phyloP scores from a whole-genome alignment of 2,888 invertebrate species.

The Ariolimax columbianus region DNA sequence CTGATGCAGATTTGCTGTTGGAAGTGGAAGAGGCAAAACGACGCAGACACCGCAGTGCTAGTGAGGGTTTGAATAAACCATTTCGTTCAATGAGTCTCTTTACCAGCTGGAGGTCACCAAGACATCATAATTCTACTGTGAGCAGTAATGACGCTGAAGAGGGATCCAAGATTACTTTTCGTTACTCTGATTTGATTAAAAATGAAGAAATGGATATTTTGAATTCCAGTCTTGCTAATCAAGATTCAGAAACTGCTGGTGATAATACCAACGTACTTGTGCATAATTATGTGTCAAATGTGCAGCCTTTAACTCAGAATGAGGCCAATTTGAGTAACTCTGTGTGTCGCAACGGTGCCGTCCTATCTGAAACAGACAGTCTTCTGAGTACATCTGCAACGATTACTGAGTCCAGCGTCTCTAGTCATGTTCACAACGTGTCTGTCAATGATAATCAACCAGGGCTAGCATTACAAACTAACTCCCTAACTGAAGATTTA shows the following conservation, averaged over 20 bases:
- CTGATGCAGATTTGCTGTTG: conserved; percentile 55
- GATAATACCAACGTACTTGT: background rate
- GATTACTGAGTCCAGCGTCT: conserved; percentile 24
- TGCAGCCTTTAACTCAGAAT: background rate
- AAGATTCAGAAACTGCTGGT: conserved; percentile 4
- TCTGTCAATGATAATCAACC: background rate
- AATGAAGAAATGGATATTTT: conserved; percentile 43
- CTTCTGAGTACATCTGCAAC: background rate
- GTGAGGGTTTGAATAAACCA: conserved; percentile 57
- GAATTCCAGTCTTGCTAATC: background rate
- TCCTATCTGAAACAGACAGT: background rate
- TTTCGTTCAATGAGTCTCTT: conserved; percentile 67
- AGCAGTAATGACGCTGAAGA: background rate
- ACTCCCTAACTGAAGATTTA: background rate
- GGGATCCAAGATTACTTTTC: conserved; percentile 47
- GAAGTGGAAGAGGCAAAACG: conserved; percentile 58
- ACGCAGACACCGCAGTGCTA: conserved; percentile 77
- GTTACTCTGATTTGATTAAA: conserved; percentile 60
- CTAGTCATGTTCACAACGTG: conserved; percentile 31
- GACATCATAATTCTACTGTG: background rate
- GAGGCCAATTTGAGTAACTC: background rate
- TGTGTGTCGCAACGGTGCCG: background rate
- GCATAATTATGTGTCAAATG: background rate
- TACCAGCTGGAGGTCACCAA: conserved; percentile 62
- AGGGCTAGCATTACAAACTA: background rate